Percentiles rank a stretch among this genome's conserved stretches.
Evolutionary conservation across 2,797 vertebrate species (phyloP).

Genomic region (Chloroceryle amazona): DNA sequence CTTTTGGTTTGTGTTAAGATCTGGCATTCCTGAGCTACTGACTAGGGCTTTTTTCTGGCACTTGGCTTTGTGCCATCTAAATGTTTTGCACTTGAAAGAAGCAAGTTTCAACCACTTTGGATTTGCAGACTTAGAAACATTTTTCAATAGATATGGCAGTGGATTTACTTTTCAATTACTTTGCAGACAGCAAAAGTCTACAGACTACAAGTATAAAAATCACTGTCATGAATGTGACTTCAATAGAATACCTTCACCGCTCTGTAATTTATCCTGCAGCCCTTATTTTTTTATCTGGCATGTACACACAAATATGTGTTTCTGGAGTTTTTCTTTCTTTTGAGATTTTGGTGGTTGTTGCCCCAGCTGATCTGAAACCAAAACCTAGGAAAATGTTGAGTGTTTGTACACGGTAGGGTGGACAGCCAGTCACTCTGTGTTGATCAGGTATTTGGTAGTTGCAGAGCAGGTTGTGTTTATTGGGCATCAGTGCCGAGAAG

Average conservation of each 20-base stretch:
- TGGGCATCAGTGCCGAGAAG: conserved; percentile 29
- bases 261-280: background rate
- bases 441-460: background rate
- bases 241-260: background rate
- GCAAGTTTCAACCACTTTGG: conserved; percentile 16
- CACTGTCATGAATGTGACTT: rapidly evolving
- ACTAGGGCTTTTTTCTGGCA: conserved; percentile 16
- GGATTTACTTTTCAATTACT: background rate
- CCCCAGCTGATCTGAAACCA: background rate
- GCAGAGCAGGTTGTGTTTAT: conserved; percentile 25
- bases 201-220: background rate
- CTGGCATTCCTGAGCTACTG: conserved; percentile 49
- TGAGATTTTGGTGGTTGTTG: background rate
- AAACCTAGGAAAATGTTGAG: background rate
- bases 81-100: conserved; percentile 47
- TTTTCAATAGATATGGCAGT: background rate
- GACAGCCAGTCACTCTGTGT: background rate
- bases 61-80: conserved; percentile 42
- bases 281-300: background rate
- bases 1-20: conserved; percentile 37
- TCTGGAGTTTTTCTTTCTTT: background rate
- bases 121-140: background rate
- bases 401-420: background rate
- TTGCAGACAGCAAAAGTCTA: background rate
- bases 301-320: background rate